Base-by-base conservation (phyloP, 2,113 vertebrate genomes). In the Mirza zaza region DNA sequence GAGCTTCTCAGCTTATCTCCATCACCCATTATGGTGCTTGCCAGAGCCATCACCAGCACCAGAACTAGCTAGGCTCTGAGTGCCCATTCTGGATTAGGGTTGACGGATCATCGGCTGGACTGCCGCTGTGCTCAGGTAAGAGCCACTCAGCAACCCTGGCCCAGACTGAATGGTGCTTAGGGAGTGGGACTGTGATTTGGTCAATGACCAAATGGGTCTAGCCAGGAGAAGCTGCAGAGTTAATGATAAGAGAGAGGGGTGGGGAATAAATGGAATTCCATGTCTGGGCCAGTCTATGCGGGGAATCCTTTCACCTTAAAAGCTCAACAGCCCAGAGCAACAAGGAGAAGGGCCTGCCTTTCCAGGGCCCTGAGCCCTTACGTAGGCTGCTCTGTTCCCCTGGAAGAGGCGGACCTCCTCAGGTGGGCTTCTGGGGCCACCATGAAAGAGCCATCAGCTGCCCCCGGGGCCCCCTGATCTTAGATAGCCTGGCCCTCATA, bases 381-480 rank as follows among this genome's bases (percentile, higher is more conserved):
- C 18, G 1, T 3, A 45, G 45, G 45, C 45, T 45, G 29, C 7
- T 5, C 6, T 27, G 5, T 5, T n/a, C 3, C 0, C 52, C 42
- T 59, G 6, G 84, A 71, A 68, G 63, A 71, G 17, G 39, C 42
- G 45, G 45, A 32, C 17, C 6, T 17, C 68, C 20, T 20, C n/a
- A 39, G 45, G 36, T 15, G 17, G 55, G 15, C 34, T 68, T 84
- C 91, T 23, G 34, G 15, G 67, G 29, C 50, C 18, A 4, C 18
- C 21, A 11, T n/a, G 42, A 52, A 57, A 61, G 67, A 73, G 29
- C 25, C 70, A 32, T 25, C 23, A 90, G 68, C 59, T 14, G 25
- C 8, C 36, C 10, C 82, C 21, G 15, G 14, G 34, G 52, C 1
- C 59, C 59, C 4, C 4, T 77, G 23, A 67, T 65, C 36, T 1